phyloP scores from a whole-genome alignment of 2,113 vertebrate genomes.

The Hipposideros armiger region DNA sequence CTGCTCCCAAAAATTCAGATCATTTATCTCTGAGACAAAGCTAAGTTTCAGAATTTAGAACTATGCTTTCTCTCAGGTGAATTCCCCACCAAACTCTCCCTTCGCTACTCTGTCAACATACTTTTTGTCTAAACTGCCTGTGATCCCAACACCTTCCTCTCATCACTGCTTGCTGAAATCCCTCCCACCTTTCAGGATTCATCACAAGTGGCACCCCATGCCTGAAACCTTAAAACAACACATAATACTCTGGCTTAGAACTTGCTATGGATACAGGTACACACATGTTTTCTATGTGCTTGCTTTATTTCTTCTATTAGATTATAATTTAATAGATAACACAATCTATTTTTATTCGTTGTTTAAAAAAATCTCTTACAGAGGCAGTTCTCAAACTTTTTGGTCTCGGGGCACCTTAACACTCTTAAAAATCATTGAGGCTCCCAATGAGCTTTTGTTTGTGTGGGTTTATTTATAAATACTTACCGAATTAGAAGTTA shows the following conservation, averaged over 20 bases:
- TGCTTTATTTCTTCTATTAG: not conserved
- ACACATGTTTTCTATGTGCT: not conserved
- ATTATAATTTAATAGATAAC: not conserved
- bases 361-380: not conserved
- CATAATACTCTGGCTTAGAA: not conserved
- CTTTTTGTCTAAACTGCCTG: not conserved
- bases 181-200: not conserved
- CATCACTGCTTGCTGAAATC: not conserved
- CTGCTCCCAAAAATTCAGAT: not conserved
- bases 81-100: not conserved
- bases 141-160: not conserved
- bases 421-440: not conserved
- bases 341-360: not conserved
- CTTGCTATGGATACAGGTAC: no score
- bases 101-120: not conserved
- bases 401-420: not conserved
- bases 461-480: not conserved
- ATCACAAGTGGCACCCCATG: not conserved
- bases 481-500: not conserved
- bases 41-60: conserved; percentile 3
- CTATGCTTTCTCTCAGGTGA: not conserved
- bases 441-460: not conserved
- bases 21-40: not conserved
- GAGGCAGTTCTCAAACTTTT: not conserved
- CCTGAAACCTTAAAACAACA: not conserved